Evolutionary conservation across 64 coral and sea anemone genomes (phyloP), one percentile per base, ranked within the genome.

Genomic region (Orbicella faveolata): DNA sequence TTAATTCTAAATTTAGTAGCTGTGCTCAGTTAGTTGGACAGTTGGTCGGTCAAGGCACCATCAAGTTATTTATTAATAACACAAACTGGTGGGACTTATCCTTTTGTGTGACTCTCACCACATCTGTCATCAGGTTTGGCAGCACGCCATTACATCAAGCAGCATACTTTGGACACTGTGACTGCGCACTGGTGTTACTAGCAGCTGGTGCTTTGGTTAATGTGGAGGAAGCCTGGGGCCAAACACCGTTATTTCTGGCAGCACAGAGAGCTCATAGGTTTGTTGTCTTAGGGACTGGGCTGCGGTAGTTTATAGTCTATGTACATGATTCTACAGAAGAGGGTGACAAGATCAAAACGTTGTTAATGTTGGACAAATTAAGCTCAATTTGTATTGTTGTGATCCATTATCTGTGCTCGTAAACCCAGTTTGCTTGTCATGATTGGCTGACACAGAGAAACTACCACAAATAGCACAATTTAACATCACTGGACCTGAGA

Each of bases 171-270:
- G 94, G 97, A 30, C 97, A 95, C 48, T 75, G 95, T 51, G 79
- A 92, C n/a, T 99, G 94, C 81, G 94, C 94, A 18, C 74, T 78
- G 7, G 89, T 93, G 33, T 36, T 99, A 21, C 94, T 99, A 23
- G 57, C 88, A 16, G 86, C 83, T 52, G 97, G 94, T 34, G 91
- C 97, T 36, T 89, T 93, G 85, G 97, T 95, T 17, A 90, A 96
- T 89, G 94, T 99, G 9, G 94, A 99, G 67, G 97, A 99, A 64
- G 94, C 97, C 21, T 99, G 97, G 97, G 97, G 94, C 5, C 91
- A 95, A 87, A 96, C 97, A 61, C 97, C 97, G 16, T 62, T 99
- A 15, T 99, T 95, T 77, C 70, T 99, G 15, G 97, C 97, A 53
- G 90, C 94, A 67, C 94, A 99, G 68, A 95, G 94, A 65, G 94